phyloP scores from a whole-genome alignment of 2,888 invertebrate species.

The Xanthostigma xanthostigma region DNA sequence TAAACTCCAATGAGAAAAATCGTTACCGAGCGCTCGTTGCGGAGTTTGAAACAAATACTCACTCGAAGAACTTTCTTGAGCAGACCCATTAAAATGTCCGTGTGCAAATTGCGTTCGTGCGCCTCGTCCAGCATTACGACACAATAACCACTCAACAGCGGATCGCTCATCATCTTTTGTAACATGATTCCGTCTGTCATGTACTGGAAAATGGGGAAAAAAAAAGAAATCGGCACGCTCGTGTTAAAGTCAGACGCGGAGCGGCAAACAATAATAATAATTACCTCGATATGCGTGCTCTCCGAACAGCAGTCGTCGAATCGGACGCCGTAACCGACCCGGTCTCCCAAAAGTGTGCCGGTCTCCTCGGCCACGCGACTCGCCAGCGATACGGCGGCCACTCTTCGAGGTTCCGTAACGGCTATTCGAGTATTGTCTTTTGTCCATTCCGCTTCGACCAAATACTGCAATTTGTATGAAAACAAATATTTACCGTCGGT shows the following conservation, averaged over 20 bases:
- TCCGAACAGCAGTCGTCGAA: conserved; percentile 50
- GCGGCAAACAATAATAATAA: conserved; percentile 9
- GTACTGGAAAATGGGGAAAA: conserved; percentile 40
- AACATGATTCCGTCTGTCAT: conserved; percentile 94
- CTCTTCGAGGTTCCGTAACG: conserved; percentile 82
- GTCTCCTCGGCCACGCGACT: conserved; percentile 79
- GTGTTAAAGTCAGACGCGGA: neutral
- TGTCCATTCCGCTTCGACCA: conserved; percentile 76
- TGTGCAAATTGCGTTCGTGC: conserved; percentile 84
- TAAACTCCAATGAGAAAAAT: neutral
- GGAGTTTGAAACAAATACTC: conserved; percentile 14
- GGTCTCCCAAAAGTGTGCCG: conserved; percentile 47
- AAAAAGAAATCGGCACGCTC: conserved; percentile 23
- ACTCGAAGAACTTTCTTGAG: conserved; percentile 80
- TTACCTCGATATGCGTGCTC: conserved; percentile 59
- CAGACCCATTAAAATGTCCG: conserved; percentile 87
- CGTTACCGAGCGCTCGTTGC: neutral
- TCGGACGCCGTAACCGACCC: conserved; percentile 77
- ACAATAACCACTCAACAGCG: conserved; percentile 74
- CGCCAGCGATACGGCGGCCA: conserved; percentile 81
- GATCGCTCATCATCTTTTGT: conserved; percentile 90
- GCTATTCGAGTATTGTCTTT: conserved; percentile 58
- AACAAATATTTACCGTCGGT: neutral
- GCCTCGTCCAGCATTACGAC: conserved; percentile 88
- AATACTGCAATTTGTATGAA: conserved; percentile 45